Conservation (phyloP, 2,113 vertebrate genomes). For the Amblyopsis rosae region DNA sequence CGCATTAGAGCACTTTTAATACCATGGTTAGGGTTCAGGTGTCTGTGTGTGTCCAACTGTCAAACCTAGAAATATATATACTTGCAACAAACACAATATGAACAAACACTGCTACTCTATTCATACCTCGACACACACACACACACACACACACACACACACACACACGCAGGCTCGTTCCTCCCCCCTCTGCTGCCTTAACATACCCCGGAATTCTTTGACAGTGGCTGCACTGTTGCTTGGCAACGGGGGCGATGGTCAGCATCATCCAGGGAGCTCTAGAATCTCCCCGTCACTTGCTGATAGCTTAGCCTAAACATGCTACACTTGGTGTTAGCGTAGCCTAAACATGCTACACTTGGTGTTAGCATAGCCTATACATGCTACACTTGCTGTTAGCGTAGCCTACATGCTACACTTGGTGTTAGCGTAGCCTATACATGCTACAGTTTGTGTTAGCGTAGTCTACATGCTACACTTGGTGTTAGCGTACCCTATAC, state of each 20-base stretch:
- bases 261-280: conserved; percentile 69
- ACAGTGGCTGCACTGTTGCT: conserved; percentile 89
- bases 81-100: too few relatives aligned
- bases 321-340: too few relatives aligned
- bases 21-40: too few relatives aligned
- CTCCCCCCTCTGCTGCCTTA: conserved; percentile 72
- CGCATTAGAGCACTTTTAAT: too few relatives aligned
- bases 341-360: too few relatives aligned
- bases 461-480: background rate
- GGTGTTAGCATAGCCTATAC: too few relatives aligned
- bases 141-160: conserved; percentile 6
- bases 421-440: background rate
- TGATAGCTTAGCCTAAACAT: conserved; percentile 27
- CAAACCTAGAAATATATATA: too few relatives aligned
- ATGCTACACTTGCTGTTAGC: too few relatives aligned
- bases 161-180: conserved; percentile 59
- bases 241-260: conserved; percentile 85
- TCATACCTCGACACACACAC: background rate
- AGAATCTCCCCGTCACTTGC: conserved; percentile 46
- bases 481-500: background rate
- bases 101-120: too few relatives aligned
- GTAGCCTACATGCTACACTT: background rate
- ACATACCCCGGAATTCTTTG: conserved; percentile 84
- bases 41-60: too few relatives aligned
- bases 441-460: too few relatives aligned